Evolutionary conservation across 2,113 vertebrate species (phyloP).

Genomic region (Synchiropus splendidus): DNA sequence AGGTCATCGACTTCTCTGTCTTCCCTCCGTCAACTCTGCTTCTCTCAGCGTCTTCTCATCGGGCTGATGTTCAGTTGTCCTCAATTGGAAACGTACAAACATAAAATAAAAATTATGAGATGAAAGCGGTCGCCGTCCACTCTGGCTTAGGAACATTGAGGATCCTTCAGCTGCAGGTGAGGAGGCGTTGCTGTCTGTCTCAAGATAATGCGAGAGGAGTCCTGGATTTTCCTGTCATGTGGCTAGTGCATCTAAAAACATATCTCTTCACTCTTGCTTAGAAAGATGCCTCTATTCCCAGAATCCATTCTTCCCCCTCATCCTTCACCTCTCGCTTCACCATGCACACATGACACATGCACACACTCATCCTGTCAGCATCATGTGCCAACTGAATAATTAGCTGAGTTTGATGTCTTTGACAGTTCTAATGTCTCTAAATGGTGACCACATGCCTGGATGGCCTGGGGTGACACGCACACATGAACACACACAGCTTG

Average conservation of each 20-base stretch:
- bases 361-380: conserved; percentile 29
- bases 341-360: conserved; percentile 9
- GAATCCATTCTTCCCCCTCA: conserved; percentile 15
- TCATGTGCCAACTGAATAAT: conserved; percentile 59
- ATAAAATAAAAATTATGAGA: too few relatives aligned
- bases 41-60: conserved; percentile 5
- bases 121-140: neutral
- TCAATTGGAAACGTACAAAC: too few relatives aligned
- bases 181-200: too few relatives aligned
- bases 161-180: too few relatives aligned
- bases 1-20: conserved; percentile 39
- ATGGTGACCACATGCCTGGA: conserved; percentile 68
- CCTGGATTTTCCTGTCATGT: too few relatives aligned
- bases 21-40: conserved; percentile 13
- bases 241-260: too few relatives aligned
- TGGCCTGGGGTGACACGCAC: conserved; percentile 39
- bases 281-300: too few relatives aligned
- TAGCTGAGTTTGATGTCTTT: conserved; percentile 64
- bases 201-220: too few relatives aligned
- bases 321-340: conserved; percentile 9
- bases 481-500: conserved; percentile 1
- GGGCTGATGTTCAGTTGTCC: neutral
- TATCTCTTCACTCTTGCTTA: too few relatives aligned
- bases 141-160: neutral
- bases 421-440: conserved; percentile 74